These are phyloP conservation scores for Pygocentrus nattereri DNA, from an alignment of 2,797 vertebrate genomes.

Conservation along the genomic window DNA sequence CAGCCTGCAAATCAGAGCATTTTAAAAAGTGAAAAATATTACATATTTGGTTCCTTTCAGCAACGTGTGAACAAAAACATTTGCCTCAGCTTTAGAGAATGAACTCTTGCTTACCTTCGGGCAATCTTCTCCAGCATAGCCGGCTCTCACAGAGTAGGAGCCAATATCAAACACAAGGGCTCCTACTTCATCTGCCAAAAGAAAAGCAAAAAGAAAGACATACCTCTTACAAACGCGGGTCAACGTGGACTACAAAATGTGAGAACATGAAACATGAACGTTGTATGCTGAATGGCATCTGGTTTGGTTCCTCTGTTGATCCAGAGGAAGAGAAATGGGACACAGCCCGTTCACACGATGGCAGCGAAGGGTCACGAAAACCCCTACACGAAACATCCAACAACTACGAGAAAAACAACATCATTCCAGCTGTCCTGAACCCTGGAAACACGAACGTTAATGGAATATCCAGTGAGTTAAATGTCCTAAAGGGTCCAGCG, in stretches of 20 bases:
- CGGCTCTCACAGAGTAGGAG: slow-evolving; percentile 96
- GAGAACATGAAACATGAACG: neutral
- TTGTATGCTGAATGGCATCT: no score
- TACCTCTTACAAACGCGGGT: neutral
- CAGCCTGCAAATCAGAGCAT: slow-evolving; percentile 81
- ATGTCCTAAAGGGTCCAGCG: no score
- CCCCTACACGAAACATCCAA: no score
- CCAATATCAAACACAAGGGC: slow-evolving; percentile 98
- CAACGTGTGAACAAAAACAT: neutral
- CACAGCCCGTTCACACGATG: no score
- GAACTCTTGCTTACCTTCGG: slow-evolving; percentile 87
- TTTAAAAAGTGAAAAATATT: slow-evolving; percentile 56
- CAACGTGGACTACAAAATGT: neutral
- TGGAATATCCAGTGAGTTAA: no score
- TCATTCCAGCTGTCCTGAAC: neutral
- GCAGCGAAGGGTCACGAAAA: no score
- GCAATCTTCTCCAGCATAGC: slow-evolving; percentile 98
- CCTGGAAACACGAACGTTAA: neutral
- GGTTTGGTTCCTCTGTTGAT: no score
- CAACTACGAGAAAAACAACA: no score
- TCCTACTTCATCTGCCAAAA: slow-evolving; percentile 92
- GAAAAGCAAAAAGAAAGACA: neutral
- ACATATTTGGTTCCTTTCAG: neutral
- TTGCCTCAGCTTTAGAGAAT: slow-evolving; percentile 3
- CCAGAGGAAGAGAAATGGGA: no score